Conservation (phyloP, 2,113 vertebrate genomes). For the Jacana jacana region DNA sequence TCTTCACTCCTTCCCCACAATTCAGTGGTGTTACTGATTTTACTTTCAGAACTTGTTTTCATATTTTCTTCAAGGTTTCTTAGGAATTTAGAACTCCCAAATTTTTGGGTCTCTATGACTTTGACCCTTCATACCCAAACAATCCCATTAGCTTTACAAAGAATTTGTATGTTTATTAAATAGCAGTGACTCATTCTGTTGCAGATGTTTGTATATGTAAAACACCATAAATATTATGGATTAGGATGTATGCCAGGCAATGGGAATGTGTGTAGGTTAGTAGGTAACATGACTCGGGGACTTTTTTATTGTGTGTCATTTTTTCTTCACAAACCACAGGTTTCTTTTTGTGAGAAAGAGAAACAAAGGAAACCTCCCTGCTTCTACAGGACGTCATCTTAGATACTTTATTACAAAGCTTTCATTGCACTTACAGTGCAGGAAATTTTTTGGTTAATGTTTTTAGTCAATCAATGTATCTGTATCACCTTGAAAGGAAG, state of each 20-base stretch:
- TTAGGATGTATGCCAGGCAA: background rate
- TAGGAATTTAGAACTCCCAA: background rate
- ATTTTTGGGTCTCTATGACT: background rate
- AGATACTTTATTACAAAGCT: constrained; percentile 14
- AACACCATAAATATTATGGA: constrained; percentile 30
- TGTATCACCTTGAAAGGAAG: background rate
- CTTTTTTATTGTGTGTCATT: background rate
- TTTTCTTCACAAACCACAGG: background rate
- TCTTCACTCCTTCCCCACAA: background rate
- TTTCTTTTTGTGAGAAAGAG: background rate
- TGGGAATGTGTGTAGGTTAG: background rate
- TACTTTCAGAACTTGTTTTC: background rate
- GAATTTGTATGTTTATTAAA: constrained; percentile 41
- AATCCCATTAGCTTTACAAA: background rate
- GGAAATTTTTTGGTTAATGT: constrained; percentile 21
- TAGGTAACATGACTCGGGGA: background rate
- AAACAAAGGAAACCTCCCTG: constrained; percentile 9
- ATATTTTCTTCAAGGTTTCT: background rate
- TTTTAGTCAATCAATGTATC: background rate
- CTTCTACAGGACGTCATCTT: background rate
- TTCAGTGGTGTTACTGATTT: background rate
- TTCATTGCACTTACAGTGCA: background rate
- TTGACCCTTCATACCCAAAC: background rate
- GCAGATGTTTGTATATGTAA: constrained; percentile 35
- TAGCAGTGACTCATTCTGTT: constrained; percentile 7